Percentiles rank a stretch among this genome's conserved stretches.
phyloP scores from a whole-genome alignment of 1,140 invertebrate genomes.

The Chironomus striatipennis region DNA sequence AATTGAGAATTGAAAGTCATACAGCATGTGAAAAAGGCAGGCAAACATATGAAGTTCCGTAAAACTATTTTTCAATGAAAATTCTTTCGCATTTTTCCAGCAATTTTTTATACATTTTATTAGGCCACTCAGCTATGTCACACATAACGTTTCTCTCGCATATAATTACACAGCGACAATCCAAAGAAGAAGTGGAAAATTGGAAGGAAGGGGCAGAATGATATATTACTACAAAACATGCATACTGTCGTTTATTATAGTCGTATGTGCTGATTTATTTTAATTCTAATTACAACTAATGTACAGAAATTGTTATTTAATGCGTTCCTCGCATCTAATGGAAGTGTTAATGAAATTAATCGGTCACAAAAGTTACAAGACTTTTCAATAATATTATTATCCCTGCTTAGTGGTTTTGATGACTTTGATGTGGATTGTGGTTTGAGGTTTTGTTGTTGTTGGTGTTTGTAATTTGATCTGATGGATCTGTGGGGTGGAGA shows the following conservation, averaged over 20 bases:
- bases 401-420: no score
- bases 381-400: no score
- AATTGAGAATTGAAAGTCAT: not conserved
- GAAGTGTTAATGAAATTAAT: conserved; percentile 13
- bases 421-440: no score
- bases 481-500: no score
- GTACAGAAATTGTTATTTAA: not conserved
- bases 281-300: not conserved
- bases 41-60: not conserved
- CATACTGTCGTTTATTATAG: not conserved
- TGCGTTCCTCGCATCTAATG: not conserved
- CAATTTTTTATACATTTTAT: not conserved
- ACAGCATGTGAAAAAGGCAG: not conserved
- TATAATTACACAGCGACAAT: not conserved
- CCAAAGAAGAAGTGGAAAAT: not conserved
- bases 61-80: not conserved
- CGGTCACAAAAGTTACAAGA: not conserved
- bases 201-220: not conserved
- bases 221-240: not conserved
- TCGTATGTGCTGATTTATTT: conserved; percentile 7
- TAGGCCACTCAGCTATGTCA: conserved; percentile 5
- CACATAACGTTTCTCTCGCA: not conserved
- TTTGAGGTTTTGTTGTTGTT: no score
- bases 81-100: no score
- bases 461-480: no score